These are phyloP conservation scores for Porites australiensis DNA, from an alignment of 64 coral and sea anemone genomes.

Conservation along the genomic window DNA sequence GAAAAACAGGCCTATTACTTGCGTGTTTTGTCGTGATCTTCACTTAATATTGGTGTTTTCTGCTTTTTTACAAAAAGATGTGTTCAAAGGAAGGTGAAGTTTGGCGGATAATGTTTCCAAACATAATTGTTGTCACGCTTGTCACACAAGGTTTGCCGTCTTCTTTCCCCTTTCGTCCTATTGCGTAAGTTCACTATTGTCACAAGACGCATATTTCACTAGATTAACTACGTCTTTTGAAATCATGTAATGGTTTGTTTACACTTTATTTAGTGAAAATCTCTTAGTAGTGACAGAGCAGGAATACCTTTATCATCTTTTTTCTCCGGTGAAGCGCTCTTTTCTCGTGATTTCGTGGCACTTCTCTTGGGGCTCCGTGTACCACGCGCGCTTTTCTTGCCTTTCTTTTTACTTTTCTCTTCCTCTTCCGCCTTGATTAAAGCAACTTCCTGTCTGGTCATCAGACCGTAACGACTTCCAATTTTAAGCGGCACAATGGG, in stretches of 20 bases:
- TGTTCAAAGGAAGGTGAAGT: no score
- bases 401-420: conserved; percentile 94
- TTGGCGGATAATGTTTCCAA: no score
- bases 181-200: background rate
- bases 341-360: conserved; percentile 52
- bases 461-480: conserved; percentile 94
- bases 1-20: no score
- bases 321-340: conserved; percentile 73
- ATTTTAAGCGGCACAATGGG: conserved; percentile 76
- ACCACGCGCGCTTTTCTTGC: conserved; percentile 74
- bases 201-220: background rate
- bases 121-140: no score
- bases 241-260: no score
- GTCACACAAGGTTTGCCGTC: no score
- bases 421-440: conserved; percentile 95
- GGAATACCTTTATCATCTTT: conserved; percentile 61
- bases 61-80: no score
- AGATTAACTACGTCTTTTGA: background rate
- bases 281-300: background rate
- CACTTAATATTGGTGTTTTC: no score
- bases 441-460: conserved; percentile 86
- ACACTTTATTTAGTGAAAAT: background rate
- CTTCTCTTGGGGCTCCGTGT: conserved; percentile 62
- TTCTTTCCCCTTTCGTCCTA: background rate
- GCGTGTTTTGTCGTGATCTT: no score